Evolutionary conservation across 2,113 vertebrate genomes (phyloP), one percentile per base, ranked within the genome.

Genomic region (Uria lomvia): DNA sequence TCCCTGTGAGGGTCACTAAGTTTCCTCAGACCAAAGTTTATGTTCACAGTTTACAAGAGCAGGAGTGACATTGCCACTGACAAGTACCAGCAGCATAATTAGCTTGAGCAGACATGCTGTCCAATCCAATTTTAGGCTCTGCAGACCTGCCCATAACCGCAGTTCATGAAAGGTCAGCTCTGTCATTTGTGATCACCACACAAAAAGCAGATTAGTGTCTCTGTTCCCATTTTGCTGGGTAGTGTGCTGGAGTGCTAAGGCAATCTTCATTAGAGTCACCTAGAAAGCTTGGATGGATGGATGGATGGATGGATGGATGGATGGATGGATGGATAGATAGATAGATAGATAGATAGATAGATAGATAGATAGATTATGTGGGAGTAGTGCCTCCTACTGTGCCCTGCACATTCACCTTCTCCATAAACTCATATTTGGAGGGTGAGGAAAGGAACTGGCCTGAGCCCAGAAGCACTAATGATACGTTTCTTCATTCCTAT

Each of bases 111-210:
- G 93, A 87, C 58, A 52, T 60, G 18, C 80, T 97, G 91, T 96
- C 89, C 94, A 89, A 72, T 92, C 62, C 87, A 87, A 94, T 96
- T 96, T 95, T 72, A 95, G 81, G 56, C 70, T 94, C 65, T 95
- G 49, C 89, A 95, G 80, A 85, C 87, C 89, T 95, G 47, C 49
- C 80, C 87, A 94, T 85, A 95, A 85, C 70, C 90, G 65, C 68
- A 90, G 89, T 95, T 96, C 91, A 76, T 49, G 84, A 96, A 96
- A 96, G 89, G 77, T 91, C 87, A 96, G 73, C 77, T 84, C 86
- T 95, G 93, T 95, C 94, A 94, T 91, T 91, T 95, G 52, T 52
- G 74, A 95, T 96, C 89, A 96, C 30, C 62, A 82, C 40, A 72
- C 18, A 76, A 79, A 96, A 90, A 71, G 12, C 16, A 81, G 21